These are phyloP conservation scores for Octodonta nipae DNA, from an alignment of 2,888 invertebrate species.

Conservation along the genomic window DNA sequence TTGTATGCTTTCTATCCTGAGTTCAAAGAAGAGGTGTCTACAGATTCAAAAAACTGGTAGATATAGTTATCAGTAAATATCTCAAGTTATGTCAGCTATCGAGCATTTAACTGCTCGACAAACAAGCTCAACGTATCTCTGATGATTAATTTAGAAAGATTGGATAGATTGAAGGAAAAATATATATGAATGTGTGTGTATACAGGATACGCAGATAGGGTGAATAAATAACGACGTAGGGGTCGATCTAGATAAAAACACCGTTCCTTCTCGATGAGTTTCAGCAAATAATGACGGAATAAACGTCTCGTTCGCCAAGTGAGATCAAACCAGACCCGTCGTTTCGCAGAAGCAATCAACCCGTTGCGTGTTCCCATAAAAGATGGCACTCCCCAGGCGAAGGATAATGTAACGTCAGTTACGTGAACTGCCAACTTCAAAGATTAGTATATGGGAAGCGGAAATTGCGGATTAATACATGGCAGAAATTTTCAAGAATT, in stretches of 20 bases:
- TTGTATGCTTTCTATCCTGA: too few species aligned
- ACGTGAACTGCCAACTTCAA: slow-evolving; percentile 1
- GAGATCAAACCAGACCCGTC: slow-evolving; percentile 11
- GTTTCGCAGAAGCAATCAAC: slow-evolving; percentile 31
- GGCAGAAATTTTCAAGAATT: too few species aligned
- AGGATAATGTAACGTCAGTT: slow-evolving; percentile 2
- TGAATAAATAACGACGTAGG: neutral
- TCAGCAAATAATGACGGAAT: slow-evolving; percentile 31
- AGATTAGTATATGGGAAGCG: too few species aligned
- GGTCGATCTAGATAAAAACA: slow-evolving; percentile 1
- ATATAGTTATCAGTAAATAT: too few species aligned
- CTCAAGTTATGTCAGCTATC: too few species aligned
- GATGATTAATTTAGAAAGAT: slow-evolving; percentile 2
- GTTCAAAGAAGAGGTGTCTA: too few species aligned
- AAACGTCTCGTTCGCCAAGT: slow-evolving; percentile 20
- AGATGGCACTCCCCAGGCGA: slow-evolving; percentile 18
- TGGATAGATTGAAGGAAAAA: neutral
- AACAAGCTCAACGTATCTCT: slow-evolving; percentile 1
- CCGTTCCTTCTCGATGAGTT: slow-evolving; percentile 29
- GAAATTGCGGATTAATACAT: too few species aligned
- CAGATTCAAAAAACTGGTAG: too few species aligned
- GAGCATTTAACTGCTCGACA: neutral
- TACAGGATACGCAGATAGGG: neutral
- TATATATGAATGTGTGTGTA: too few species aligned
- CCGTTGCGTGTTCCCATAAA: slow-evolving; percentile 37